Evolutionary conservation across 2,797 vertebrate species (phyloP).

Genomic region (Brachyalestes nurse): DNA sequence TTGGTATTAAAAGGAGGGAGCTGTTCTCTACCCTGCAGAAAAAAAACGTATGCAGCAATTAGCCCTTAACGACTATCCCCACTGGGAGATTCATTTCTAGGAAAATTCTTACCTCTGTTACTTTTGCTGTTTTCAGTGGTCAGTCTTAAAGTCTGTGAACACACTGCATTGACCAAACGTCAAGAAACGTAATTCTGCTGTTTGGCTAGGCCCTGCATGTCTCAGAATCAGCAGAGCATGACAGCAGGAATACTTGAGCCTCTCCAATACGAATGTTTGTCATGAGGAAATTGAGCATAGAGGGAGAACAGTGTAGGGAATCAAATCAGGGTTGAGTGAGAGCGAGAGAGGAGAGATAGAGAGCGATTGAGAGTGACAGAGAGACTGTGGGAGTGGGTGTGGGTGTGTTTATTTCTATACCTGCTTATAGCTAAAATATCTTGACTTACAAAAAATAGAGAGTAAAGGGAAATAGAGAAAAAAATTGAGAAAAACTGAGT

Average conservation of each 20-base stretch:
- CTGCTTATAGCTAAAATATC: neutral
- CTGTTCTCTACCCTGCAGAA: too few relatives aligned
- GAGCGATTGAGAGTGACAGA: too few relatives aligned
- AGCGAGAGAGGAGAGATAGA: neutral
- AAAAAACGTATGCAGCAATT: neutral
- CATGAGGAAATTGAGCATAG: slow-evolving; percentile 17
- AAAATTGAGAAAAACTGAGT: too few relatives aligned
- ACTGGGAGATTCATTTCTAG: neutral
- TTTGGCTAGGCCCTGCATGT: slow-evolving; percentile 21
- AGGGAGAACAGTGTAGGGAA: slow-evolving; percentile 14
- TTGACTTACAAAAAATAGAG: too few relatives aligned
- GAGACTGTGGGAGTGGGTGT: too few relatives aligned
- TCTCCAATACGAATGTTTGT: slow-evolving; percentile 43
- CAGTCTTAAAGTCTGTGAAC: neutral
- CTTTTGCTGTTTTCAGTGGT: neutral
- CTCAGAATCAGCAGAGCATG: slow-evolving; percentile 35
- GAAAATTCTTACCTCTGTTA: neutral
- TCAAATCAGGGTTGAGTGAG: neutral
- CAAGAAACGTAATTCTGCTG: slow-evolving; percentile 2
- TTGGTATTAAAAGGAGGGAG: neutral
- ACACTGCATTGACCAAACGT: neutral
- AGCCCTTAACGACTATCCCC: neutral
- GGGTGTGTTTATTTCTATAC: neutral
- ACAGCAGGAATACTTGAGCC: slow-evolving; percentile 25
- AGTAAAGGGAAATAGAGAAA: too few relatives aligned